Percentiles rank a stretch among this genome's conserved stretches.
Evolutionary conservation across 2,888 invertebrate genomes (phyloP).

Genomic region (Agrotis ipsilon): DNA sequence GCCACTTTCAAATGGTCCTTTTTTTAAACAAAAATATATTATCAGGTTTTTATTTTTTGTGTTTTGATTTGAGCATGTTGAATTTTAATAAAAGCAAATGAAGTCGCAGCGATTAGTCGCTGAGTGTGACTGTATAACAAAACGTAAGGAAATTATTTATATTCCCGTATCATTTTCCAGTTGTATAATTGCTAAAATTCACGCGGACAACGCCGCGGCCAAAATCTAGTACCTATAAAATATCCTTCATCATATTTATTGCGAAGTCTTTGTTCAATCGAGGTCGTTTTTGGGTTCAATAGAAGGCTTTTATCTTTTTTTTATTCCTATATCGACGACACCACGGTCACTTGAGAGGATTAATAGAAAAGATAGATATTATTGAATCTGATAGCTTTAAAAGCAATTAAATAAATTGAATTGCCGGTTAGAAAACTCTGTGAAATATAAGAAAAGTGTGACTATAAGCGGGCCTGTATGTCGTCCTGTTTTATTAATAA

Average conservation of each 20-base stretch:
- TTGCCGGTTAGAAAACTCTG: conserved; percentile 20
- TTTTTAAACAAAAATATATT: too few relatives aligned
- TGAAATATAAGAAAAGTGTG: conserved; percentile 14
- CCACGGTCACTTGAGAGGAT: not conserved
- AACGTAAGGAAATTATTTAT: too few relatives aligned
- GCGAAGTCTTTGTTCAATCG: not conserved
- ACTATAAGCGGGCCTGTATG: not conserved
- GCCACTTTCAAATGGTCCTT: too few relatives aligned
- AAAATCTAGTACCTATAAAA: not conserved
- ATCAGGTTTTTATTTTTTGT: too few relatives aligned
- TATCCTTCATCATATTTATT: conserved; percentile 3
- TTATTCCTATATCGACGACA: not conserved
- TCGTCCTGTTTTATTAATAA: too few relatives aligned
- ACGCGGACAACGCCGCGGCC: too few relatives aligned
- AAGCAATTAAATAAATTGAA: conserved; percentile 42
- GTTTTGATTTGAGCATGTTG: too few relatives aligned
- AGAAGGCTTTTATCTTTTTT: conserved; percentile 20
- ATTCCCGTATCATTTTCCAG: too few relatives aligned
- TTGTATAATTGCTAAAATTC: too few relatives aligned
- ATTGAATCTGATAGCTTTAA: conserved; percentile 11
- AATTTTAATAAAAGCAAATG: too few relatives aligned
- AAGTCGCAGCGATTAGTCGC: too few relatives aligned
- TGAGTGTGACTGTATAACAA: too few relatives aligned
- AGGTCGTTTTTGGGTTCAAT: not conserved
- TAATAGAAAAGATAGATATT: conserved; percentile 34